Evolutionary conservation across 2,113 vertebrate genomes (phyloP).

Genomic region (Lutjanus erythropterus): DNA sequence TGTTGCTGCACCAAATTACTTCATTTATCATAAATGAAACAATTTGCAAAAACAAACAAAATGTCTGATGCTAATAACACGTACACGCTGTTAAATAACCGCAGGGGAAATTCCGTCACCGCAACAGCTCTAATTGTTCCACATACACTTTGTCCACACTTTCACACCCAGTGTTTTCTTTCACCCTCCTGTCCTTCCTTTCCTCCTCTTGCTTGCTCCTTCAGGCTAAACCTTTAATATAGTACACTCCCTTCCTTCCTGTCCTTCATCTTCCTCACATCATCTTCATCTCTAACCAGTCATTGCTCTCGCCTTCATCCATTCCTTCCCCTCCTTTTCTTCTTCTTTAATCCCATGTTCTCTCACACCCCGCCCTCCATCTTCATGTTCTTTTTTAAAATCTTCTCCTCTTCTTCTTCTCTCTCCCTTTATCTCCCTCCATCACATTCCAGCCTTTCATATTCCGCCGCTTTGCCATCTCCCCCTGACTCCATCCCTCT

Average conservation of each 20-base stretch:
- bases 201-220: background rate
- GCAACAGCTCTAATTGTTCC: background rate
- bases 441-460: slow-evolving; percentile 43
- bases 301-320: background rate
- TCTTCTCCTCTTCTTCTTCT: background rate
- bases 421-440: background rate
- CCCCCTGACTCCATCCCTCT: background rate
- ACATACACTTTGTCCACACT: slow-evolving; percentile 10
- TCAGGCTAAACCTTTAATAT: slow-evolving; percentile 9
- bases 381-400: background rate
- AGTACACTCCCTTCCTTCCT: background rate
- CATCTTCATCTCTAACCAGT: background rate
- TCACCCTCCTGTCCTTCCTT: background rate
- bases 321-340: background rate
- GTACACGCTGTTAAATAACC: too few species aligned
- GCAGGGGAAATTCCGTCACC: too few species aligned
- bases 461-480: background rate
- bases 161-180: background rate
- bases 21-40: too few species aligned
- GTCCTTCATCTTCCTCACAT: background rate
- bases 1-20: too few species aligned
- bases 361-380: background rate
- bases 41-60: too few species aligned
- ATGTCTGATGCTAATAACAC: too few species aligned
- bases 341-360: background rate